Evolutionary conservation across 2,797 vertebrate genomes (phyloP), one percentile per base, ranked within the genome.

Genomic region (Tauraco hartlaubi): DNA sequence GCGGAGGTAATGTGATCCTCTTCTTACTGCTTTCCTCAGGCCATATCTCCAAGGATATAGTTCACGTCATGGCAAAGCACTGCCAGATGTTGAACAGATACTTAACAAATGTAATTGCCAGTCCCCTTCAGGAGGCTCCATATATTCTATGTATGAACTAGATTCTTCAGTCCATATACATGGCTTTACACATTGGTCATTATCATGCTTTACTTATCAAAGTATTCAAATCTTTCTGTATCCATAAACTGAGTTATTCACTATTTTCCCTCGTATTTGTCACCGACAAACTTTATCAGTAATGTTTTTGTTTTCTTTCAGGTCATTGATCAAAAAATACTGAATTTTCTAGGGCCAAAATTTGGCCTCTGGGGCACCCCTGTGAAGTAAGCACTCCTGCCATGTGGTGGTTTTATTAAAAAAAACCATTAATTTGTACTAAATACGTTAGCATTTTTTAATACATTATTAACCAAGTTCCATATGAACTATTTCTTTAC

Each of bases 301-400:
- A 62, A 68, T 94, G 64, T 92, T 96, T 97, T 96, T 96, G 91
- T 96, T 96, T 97, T 96, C 89, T 96, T 97, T 95, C 95, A 96
- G 94, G 91, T 96, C 89, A 91, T 92, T 96, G 87, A 84, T 94
- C 77, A 93, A 96, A 97, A 95, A 92, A 92, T 87, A 93, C 84
- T 92, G 92, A 93, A 92, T 94, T 90, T 94, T 89, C 74, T 96
- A 93, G 90, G 77, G 90, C 84, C 74, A 85, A 95, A 89, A 96
- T 94, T 93, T 94, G 92, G 75, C 78, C 85, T 88, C 49, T 95
- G 86, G 71, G 91, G 89, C 91, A 94, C 29, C 55, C 52, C 39
- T 92, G 83, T 95, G 95, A 96, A 97, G 90, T 95, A 90, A 96
- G 89, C 66, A 86, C 73, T 95, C 77, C 79, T 94, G 48, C 46